Percentiles rank a stretch among this genome's conserved stretches.
These are phyloP conservation scores for Bostrychus sinensis DNA, from an alignment of 2,113 vertebrate species.

Conservation along the genomic window DNA sequence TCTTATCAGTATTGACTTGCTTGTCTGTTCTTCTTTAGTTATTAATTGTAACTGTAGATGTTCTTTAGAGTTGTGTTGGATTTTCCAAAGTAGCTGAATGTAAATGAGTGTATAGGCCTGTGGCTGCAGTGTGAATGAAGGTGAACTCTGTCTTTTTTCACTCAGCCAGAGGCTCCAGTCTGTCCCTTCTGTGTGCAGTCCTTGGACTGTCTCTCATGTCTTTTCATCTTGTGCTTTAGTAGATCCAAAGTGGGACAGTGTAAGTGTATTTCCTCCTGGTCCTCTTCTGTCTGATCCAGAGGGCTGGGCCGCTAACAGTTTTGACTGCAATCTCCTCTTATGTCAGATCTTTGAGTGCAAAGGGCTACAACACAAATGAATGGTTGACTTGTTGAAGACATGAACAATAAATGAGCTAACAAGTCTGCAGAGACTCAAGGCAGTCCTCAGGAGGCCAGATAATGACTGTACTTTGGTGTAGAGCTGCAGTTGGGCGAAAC, in stretches of 20 bases:
- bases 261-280: background rate
- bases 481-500: background rate
- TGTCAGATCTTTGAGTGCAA: background rate
- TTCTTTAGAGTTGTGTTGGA: too few relatives aligned
- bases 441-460: background rate
- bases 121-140: background rate
- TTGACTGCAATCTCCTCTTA: too few relatives aligned
- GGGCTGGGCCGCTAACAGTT: too few relatives aligned
- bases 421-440: background rate
- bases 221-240: background rate
- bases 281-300: background rate
- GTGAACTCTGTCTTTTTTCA: constrained; percentile 4
- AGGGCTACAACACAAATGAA: background rate
- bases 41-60: background rate
- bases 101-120: background rate
- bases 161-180: constrained; percentile 3
- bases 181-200: constrained; percentile 11
- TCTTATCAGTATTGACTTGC: too few relatives aligned
- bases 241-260: constrained; percentile 1
- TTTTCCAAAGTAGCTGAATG: background rate
- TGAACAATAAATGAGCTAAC: background rate
- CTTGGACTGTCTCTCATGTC: constrained; percentile 3
- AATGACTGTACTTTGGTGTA: background rate
- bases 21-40: background rate
- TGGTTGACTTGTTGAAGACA: background rate